Evolutionary conservation across 2,888 invertebrate genomes (phyloP).

Genomic region (Machimus atricapillus): DNA sequence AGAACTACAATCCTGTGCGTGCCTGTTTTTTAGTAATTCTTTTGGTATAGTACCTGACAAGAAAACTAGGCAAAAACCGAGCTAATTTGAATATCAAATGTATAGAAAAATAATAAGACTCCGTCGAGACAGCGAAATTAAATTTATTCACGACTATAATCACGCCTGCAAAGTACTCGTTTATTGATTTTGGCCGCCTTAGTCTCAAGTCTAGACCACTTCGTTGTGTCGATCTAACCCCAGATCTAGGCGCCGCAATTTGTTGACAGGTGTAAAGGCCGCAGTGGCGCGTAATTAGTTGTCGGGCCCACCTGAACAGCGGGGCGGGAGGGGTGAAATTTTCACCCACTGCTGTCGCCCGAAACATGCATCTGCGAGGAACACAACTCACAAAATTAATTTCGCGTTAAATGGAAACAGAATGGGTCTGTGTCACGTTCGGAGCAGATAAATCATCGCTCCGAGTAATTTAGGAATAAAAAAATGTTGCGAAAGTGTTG

Average conservation of each 20-base stretch:
- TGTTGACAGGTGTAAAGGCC: conserved; percentile 9
- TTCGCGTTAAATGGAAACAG: conserved; percentile 9
- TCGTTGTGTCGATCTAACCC: not conserved
- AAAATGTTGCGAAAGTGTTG: conserved; percentile 20
- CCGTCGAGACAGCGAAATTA: not conserved
- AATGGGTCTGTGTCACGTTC: conserved; percentile 26
- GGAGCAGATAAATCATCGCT: conserved; percentile 27
- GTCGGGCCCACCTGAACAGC: not conserved
- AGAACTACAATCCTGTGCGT: too few species aligned
- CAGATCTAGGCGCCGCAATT: conserved; percentile 9
- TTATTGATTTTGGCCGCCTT: not conserved
- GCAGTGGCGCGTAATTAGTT: not conserved
- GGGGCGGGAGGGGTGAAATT: not conserved
- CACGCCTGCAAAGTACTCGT: not conserved
- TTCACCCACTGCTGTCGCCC: not conserved
- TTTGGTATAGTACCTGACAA: not conserved
- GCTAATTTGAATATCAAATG: not conserved
- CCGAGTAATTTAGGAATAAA: not conserved
- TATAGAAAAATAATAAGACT: not conserved
- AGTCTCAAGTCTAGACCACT: not conserved
- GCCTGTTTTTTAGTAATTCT: too few species aligned
- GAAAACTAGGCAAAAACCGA: not conserved
- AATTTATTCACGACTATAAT: not conserved
- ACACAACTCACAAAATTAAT: conserved; percentile 21
- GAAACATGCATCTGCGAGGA: not conserved